Base-by-base conservation (phyloP, 2,888 invertebrate genomes). In the Macropis europaea region DNA sequence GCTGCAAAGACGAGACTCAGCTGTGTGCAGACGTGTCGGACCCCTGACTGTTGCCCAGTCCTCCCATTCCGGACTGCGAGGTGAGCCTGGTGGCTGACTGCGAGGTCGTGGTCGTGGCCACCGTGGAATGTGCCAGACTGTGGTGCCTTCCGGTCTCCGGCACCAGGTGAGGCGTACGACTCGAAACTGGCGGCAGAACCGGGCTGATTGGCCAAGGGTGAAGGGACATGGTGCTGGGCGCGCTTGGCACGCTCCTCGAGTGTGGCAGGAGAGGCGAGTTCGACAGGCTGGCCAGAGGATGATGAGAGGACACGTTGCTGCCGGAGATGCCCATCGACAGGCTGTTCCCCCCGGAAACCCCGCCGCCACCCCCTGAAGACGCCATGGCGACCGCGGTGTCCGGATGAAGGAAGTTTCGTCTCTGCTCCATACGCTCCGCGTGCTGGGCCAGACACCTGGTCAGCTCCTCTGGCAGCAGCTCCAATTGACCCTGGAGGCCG, bases 371-470 rank as follows among this genome's bases (percentile, higher is more conserved):
- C 90, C 92, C 84, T 90, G 93, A 79, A 57, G 86, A 68, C 59
- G 86, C 83, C 61, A 86, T 78, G 19, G 85, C 91, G 48, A 95
- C 96, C 73, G 97, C 96, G 70, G 96, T 94, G 88, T 97, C 97
- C 47, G 97, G 97, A 90, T 97, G 97, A 76, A 97, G 92, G 91
- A 95, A 97, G 90, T 97, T 96, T 74, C 95, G 93, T 75, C 95
- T 91, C 89, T 96, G 96, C 87, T 96, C 96, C 82, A 95, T 92
- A 80, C 95, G 93, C 89, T 96, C 96, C 56, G 90, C 87, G 91
- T 95, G 95, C 91, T 96, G 94, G 83, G 93, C 93, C 82, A 95
- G 90, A 86, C 94, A 95, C 81, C 95, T 91, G 52, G 95, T 94
- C 90, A 97, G 92, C 81, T 96, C 92, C 84, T 97, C 97, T 61